Evolutionary conservation across 2,888 invertebrate genomes (phyloP), one percentile per base, ranked within the genome.

Genomic region (Dicroscelio sp.): DNA sequence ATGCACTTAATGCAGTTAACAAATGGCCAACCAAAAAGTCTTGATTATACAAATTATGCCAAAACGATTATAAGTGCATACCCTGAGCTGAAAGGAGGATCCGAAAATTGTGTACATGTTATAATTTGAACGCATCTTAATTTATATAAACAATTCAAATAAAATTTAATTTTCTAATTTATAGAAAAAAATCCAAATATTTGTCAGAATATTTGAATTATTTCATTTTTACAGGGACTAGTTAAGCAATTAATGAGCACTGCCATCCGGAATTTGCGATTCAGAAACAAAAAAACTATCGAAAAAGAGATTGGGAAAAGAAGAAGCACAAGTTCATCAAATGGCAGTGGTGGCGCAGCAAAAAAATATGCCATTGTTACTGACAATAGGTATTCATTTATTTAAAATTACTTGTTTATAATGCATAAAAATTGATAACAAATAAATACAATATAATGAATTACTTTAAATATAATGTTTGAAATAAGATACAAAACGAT

Each of bases 31-130:
- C 78, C 78, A 58, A 60, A 43, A 27, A 60, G 23, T 17, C 4
- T 17, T 35, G 78, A 78, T 60, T 78, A 78, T 20, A 35, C 33
- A 5, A 60, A 60, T 33, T 78, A 60, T 78, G 58, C 78, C 23
- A 35, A 43, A 78, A 78, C 60, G 6, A 63, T 78, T 33, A 30
- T 78, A n/a, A 63, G 60, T 31, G 31, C 78, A 2, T 78, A 78
- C 38, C 60, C 78, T n/a, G 63, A 38, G 38, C 48, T 78, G 27
- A 63, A 30, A 52, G 52, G 14, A 14, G 52, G 52, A 52, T 8
- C n/a, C 5, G n/a, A 63, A 63, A 12, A 8, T 17, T n/a, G n/a
- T 14, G 52, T 52, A n/a, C 43, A 43, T 43, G 8, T 43, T 43
- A 8, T 43, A 43, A 14, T 43, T 43, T n/a, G n/a, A n/a, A n/a